Evolutionary conservation across 2,113 vertebrate species (phyloP).

Genomic region (Onychostruthus taczanowskii): DNA sequence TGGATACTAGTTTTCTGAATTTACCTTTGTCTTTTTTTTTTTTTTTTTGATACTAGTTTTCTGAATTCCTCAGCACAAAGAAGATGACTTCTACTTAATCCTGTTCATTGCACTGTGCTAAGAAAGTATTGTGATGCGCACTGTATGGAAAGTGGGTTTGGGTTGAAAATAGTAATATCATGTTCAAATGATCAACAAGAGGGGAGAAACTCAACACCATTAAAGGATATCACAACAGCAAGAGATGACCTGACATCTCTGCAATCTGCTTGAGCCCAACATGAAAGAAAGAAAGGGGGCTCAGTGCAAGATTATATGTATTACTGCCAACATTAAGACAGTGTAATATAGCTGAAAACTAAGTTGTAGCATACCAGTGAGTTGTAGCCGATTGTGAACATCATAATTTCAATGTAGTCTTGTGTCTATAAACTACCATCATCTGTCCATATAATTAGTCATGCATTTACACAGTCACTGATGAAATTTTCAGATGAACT

Average conservation of each 20-base stretch:
- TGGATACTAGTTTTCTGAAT: not conserved
- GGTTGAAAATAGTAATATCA: not conserved
- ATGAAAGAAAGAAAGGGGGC: not conserved
- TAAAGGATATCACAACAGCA: not conserved
- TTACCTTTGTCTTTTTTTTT: not conserved
- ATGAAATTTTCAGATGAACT: not conserved
- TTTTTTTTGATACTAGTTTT: not conserved
- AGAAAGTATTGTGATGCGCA: not conserved
- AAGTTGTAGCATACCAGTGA: not conserved
- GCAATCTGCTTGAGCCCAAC: not conserved
- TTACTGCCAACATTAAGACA: not conserved
- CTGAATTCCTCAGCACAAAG: not conserved
- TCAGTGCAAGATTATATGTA: not conserved
- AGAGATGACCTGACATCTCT: not conserved
- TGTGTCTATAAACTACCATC: not conserved
- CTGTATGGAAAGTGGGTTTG: not conserved
- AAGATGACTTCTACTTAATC: not conserved
- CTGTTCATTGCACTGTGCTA: not conserved
- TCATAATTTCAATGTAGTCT: not conserved
- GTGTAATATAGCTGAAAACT: not conserved
- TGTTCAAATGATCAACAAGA: not conserved
- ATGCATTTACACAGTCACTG: not conserved
- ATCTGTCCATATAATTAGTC: not conserved
- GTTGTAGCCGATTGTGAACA: not conserved
- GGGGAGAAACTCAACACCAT: not conserved